These are phyloP conservation scores for Drosophila tristis DNA, from an alignment of 1,140 invertebrate species.

Conservation along the genomic window DNA sequence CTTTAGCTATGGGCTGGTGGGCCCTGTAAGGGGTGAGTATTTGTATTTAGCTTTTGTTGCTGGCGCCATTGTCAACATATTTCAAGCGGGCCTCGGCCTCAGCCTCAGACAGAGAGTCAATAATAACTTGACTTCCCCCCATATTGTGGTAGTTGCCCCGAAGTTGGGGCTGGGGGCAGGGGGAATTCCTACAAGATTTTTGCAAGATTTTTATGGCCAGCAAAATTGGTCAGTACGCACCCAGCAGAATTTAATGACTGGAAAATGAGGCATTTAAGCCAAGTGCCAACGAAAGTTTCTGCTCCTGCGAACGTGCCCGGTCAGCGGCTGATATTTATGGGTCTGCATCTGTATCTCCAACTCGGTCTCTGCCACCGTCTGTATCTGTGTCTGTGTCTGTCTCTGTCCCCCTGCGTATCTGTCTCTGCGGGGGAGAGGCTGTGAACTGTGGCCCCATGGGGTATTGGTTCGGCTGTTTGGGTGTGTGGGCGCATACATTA, in stretches of 20 bases:
- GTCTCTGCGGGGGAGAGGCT: constrained; percentile 12
- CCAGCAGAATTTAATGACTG: constrained; percentile 74
- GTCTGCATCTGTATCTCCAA: constrained; percentile 47
- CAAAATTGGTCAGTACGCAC: constrained; percentile 68
- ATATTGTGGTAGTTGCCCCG: constrained; percentile 45
- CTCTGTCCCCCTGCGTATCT: constrained; percentile 14
- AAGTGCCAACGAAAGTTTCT: constrained; percentile 63
- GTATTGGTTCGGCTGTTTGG: constrained; percentile 32
- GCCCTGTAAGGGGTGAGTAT: constrained; percentile 5
- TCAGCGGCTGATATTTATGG: constrained; percentile 69
- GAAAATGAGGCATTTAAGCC: constrained; percentile 79
- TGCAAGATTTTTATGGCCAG: constrained; percentile 61
- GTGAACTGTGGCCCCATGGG: constrained; percentile 19
- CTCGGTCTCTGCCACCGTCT: constrained; percentile 29
- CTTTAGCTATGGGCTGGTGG: neutral
- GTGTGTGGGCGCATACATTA: constrained; percentile 52
- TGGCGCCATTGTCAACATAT: constrained; percentile 82
- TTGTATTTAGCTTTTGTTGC: constrained; percentile 60
- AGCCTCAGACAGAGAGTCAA: constrained; percentile 55
- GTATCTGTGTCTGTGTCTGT: constrained; percentile 28
- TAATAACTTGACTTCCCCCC: constrained; percentile 63
- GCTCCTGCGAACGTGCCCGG: constrained; percentile 58
- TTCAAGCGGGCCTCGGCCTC: constrained; percentile 49
- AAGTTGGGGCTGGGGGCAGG: neutral
- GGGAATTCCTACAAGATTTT: constrained; percentile 33